Evolutionary conservation across 2,888 invertebrate species (phyloP).

Genomic region (Ctenicera cuprea): DNA sequence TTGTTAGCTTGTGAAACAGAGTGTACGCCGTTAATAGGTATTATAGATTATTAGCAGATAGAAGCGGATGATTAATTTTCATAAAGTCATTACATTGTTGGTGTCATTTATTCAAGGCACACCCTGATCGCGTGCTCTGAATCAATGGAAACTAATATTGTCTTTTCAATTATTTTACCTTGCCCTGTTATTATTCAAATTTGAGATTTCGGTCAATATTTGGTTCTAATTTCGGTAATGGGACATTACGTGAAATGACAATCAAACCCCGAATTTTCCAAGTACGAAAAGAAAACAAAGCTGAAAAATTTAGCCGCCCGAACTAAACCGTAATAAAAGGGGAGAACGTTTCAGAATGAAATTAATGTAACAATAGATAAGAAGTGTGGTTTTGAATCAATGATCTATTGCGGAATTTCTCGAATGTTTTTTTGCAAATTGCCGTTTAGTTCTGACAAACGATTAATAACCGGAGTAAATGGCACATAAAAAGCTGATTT

Average conservation of each 20-base stretch:
- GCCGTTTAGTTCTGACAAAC: slow-evolving; percentile 68
- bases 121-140: slow-evolving; percentile 66
- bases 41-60: slow-evolving; percentile 63
- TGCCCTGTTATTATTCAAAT: slow-evolving; percentile 63
- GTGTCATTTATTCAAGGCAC: slow-evolving; percentile 64
- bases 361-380: slow-evolving; percentile 57
- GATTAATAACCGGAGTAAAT: slow-evolving; percentile 71
- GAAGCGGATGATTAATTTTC: slow-evolving; percentile 65
- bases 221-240: slow-evolving; percentile 66
- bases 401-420: slow-evolving; percentile 64
- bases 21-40: slow-evolving; percentile 54
- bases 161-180: slow-evolving; percentile 54
- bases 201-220: slow-evolving; percentile 68
- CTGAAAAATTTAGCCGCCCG: slow-evolving; percentile 19
- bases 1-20: slow-evolving; percentile 14
- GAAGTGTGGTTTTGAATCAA: slow-evolving; percentile 61
- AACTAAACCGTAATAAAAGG: slow-evolving; percentile 40
- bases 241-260: slow-evolving; percentile 41
- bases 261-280: neutral
- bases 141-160: slow-evolving; percentile 67
- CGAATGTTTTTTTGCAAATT: slow-evolving; percentile 65
- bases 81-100: slow-evolving; percentile 65
- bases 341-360: slow-evolving; percentile 44
- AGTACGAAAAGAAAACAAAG: slow-evolving; percentile 26
- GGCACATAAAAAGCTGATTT: slow-evolving; percentile 72